Base-by-base conservation (phyloP, 2,797 vertebrate genomes). In the Pantherophis alleghaniensis region DNA sequence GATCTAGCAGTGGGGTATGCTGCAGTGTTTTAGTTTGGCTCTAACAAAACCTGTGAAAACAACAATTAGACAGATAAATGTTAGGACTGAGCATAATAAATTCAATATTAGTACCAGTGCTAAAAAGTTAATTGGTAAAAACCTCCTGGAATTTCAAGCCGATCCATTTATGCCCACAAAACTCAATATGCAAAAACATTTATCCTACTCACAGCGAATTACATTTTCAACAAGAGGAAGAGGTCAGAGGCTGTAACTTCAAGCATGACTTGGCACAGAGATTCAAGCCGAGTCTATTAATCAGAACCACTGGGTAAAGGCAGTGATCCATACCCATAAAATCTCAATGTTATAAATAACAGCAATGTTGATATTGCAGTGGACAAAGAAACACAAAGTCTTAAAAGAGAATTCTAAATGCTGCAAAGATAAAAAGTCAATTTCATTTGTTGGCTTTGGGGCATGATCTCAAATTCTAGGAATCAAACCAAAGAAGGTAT, bases 221-320 rank as follows among this genome's bases (percentile, higher is more conserved):
- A 86, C 90, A 83, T 94, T 96, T 66, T 53, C 94, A 91, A 88
- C 11, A 26, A 51, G 91, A 88, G 47, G n/a, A 18, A 90, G 89
- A 94, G 91, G 28, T n/a, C 63, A 94, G 16, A 91, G 86, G 63
- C n/a, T 61, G 42, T 74, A 89, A 79, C 63, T 60, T 94, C 32
- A 61, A 90, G 87, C 59, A 90, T 94, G 51, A 96, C 94, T 94
- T 94, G 86, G 26, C 56, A 94, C 90, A 92, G 93, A 86, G 66
- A 91, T 94, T 92, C 94, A 89, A 26, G n/a, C 0, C 0, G 9
- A 79, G 79, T 55, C 69, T 86, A 92, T 86, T 90, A 93, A 63
- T 94, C 89, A 69, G 66, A 95, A 95, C 86, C 11, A 95, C 57
- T 95, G 59, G 56, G 93, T 92, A 88, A 89, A 91, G 94, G 95